These are phyloP conservation scores for Perca flavescens DNA, from an alignment of 2,113 vertebrate genomes.

Conservation along the genomic window DNA sequence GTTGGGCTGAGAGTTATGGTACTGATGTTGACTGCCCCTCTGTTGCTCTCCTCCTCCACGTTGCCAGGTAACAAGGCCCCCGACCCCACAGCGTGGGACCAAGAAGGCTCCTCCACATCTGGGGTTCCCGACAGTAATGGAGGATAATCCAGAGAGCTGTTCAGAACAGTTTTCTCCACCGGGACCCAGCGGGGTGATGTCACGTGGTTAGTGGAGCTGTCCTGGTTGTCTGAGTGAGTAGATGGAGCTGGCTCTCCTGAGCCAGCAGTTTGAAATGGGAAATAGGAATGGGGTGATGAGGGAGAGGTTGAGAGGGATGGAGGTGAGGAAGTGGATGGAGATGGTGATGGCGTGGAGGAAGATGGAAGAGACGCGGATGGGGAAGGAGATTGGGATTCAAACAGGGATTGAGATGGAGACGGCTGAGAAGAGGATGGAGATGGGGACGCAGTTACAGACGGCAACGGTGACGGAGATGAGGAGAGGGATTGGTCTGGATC, in stretches of 20 bases:
- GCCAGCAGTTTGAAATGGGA: slow-evolving; percentile 20
- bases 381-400: slow-evolving; percentile 4
- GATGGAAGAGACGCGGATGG: neutral
- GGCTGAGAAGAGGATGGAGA: slow-evolving; percentile 23
- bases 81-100: slow-evolving; percentile 75
- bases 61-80: slow-evolving; percentile 73
- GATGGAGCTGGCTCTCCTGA: slow-evolving; percentile 18
- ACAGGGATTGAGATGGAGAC: neutral
- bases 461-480: neutral
- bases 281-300: slow-evolving; percentile 6
- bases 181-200: slow-evolving; percentile 48
- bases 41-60: slow-evolving; percentile 73
- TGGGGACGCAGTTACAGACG: neutral
- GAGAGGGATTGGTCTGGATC: neutral
- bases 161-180: slow-evolving; percentile 51
- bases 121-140: slow-evolving; percentile 28
- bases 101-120: slow-evolving; percentile 68
- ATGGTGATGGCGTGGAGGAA: neutral
- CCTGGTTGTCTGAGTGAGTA: slow-evolving; percentile 33
- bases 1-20: slow-evolving; percentile 61
- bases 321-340: neutral
- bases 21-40: slow-evolving; percentile 62
- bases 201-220: slow-evolving; percentile 32
- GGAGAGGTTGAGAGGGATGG: slow-evolving; percentile 17
- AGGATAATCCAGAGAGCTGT: slow-evolving; percentile 61